These are phyloP conservation scores for Leucophenga maculata DNA, from an alignment of 2,888 invertebrate species.

Conservation along the genomic window DNA sequence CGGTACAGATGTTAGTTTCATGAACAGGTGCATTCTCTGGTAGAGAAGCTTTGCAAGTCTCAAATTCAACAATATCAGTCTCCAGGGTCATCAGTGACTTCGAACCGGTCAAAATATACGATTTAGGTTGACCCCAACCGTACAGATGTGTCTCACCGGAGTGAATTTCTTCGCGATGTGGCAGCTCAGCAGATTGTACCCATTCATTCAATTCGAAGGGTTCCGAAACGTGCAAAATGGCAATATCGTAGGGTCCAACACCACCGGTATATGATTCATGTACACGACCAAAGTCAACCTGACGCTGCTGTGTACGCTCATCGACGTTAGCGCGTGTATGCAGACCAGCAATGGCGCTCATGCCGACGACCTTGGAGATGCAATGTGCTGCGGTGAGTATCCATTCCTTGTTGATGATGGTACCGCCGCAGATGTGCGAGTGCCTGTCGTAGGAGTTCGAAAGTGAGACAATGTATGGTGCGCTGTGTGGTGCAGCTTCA, in stretches of 20 bases:
- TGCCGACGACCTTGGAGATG: constrained; percentile 56
- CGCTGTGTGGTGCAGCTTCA: constrained; percentile 68
- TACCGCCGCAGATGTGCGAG: constrained; percentile 73
- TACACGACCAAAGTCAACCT: constrained; percentile 59
- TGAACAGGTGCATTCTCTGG: constrained; percentile 60
- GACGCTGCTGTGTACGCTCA: constrained; percentile 57
- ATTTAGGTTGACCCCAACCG: constrained; percentile 72
- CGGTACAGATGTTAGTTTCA: constrained; percentile 72
- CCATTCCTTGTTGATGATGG: constrained; percentile 69
- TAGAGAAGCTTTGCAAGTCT: constrained; percentile 51
- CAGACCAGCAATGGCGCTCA: constrained; percentile 71
- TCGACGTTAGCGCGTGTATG: constrained; percentile 59
- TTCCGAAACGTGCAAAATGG: constrained; percentile 69
- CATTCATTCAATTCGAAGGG: constrained; percentile 60
- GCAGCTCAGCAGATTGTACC: constrained; percentile 69
- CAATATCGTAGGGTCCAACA: constrained; percentile 75
- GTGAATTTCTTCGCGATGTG: constrained; percentile 57
- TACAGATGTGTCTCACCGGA: constrained; percentile 66
- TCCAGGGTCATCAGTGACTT: constrained; percentile 62
- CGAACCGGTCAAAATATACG: constrained; percentile 46
- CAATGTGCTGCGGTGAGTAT: constrained; percentile 72
- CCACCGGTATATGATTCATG: constrained; percentile 68
- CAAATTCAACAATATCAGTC: constrained; percentile 59
- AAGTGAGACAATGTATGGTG: constrained; percentile 73
- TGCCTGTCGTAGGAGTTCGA: constrained; percentile 47